Conservation (phyloP, 2,888 invertebrate species). For the Perithous albicinctus region DNA sequence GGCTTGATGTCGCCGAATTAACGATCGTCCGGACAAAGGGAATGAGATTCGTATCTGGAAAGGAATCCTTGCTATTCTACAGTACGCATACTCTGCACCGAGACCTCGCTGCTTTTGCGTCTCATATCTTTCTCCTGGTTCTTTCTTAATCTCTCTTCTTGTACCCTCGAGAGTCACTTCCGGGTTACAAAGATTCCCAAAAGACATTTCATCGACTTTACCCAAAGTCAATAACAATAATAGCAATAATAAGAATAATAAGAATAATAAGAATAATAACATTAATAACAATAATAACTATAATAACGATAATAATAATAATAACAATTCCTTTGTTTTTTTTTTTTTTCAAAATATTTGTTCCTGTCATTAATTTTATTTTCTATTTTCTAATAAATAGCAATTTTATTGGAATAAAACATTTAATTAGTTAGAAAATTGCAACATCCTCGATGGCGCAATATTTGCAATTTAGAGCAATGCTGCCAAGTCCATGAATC, state of each 20-base stretch:
- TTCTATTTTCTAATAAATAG: not conserved
- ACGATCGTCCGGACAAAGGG: constrained; percentile 59
- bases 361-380: not conserved
- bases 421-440: not conserved
- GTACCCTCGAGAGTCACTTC: not conserved
- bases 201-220: not conserved
- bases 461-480: not conserved
- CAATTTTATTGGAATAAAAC: not conserved
- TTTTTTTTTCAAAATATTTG: too few species aligned
- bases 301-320: too few species aligned
- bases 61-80: constrained; percentile 60
- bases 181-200: not conserved
- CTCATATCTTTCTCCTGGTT: constrained; percentile 46
- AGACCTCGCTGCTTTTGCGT: not conserved
- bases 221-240: too few species aligned
- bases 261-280: too few species aligned
- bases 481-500: not conserved
- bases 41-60: constrained; percentile 57
- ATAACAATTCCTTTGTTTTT: too few species aligned
- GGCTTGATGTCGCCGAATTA: constrained; percentile 54
- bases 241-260: too few species aligned
- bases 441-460: not conserved
- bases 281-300: too few species aligned
- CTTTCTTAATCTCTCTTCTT: not conserved
- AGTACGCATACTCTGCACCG: constrained; percentile 26